phyloP scores from a whole-genome alignment of 2,797 vertebrate species.

The Selene dorsalis region DNA sequence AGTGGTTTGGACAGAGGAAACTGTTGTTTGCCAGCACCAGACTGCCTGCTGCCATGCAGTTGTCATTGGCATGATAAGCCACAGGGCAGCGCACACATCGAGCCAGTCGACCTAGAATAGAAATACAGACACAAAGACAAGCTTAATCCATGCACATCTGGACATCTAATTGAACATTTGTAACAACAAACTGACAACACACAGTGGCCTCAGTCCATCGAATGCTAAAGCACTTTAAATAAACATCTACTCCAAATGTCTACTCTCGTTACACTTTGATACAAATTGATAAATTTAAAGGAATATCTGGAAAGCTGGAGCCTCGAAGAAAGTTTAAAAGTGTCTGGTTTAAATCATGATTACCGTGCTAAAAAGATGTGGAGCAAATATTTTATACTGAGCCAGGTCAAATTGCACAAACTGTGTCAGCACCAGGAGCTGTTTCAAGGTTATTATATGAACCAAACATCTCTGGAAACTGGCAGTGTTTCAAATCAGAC shows the following conservation, averaged over 20 bases:
- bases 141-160: neutral
- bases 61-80: constrained; percentile 97
- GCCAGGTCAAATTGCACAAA: neutral
- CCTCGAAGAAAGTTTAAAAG: neutral
- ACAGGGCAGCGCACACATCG: constrained; percentile 97
- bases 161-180: neutral
- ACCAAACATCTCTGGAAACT: neutral
- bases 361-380: neutral
- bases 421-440: neutral
- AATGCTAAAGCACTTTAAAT: neutral
- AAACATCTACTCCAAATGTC: neutral
- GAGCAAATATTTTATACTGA: constrained; percentile 10
- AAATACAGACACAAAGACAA: neutral
- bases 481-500: neutral
- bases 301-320: neutral
- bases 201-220: neutral
- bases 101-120: constrained; percentile 90
- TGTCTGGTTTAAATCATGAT: neutral
- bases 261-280: neutral
- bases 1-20: constrained; percentile 98
- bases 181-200: neutral
- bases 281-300: neutral
- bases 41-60: constrained; percentile 96
- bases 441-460: neutral
- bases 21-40: constrained; percentile 96